Evolutionary conservation across 2,888 invertebrate genomes (phyloP).

Genomic region (Hirudinaria manillensis): DNA sequence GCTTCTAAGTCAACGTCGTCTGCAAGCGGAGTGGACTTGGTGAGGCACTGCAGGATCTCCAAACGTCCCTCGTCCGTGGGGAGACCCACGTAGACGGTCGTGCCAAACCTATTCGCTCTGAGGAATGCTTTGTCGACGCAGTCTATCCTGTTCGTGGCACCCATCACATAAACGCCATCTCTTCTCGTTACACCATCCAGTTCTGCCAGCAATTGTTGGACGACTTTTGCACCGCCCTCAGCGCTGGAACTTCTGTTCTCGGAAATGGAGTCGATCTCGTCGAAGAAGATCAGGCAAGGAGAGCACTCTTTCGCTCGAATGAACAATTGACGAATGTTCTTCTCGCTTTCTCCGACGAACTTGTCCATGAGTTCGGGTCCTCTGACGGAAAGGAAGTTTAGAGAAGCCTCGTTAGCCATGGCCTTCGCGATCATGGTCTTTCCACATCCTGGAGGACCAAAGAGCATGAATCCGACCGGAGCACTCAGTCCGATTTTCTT

Average conservation of each 20-base stretch:
- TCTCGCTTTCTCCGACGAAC: slow-evolving; percentile 28
- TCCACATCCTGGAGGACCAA: slow-evolving; percentile 30
- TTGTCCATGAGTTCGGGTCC: slow-evolving; percentile 26
- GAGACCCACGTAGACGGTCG: slow-evolving; percentile 22
- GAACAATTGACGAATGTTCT: slow-evolving; percentile 19
- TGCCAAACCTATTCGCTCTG: slow-evolving; percentile 25
- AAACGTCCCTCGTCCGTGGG: slow-evolving; percentile 14
- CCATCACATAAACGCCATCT: slow-evolving; percentile 28
- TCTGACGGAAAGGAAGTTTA: slow-evolving; percentile 25
- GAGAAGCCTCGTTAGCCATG: slow-evolving; percentile 26
- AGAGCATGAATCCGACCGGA: slow-evolving; percentile 22
- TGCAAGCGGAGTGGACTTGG: not conserved
- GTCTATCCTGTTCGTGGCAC: slow-evolving; percentile 28
- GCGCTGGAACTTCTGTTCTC: not conserved
- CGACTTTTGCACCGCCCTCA: slow-evolving; percentile 9
- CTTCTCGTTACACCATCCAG: slow-evolving; percentile 23
- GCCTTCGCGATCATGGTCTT: slow-evolving; percentile 28
- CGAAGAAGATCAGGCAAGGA: slow-evolving; percentile 28
- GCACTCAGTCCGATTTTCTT: not conserved
- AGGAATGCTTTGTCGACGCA: slow-evolving; percentile 24
- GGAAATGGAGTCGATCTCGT: slow-evolving; percentile 28
- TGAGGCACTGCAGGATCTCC: slow-evolving; percentile 25
- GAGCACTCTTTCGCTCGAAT: slow-evolving; percentile 20
- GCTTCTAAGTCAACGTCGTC: slow-evolving; percentile 1
- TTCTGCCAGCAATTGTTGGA: slow-evolving; percentile 22